Conservation (phyloP, 1,140 invertebrate genomes). For the Papilio xuthus region DNA sequence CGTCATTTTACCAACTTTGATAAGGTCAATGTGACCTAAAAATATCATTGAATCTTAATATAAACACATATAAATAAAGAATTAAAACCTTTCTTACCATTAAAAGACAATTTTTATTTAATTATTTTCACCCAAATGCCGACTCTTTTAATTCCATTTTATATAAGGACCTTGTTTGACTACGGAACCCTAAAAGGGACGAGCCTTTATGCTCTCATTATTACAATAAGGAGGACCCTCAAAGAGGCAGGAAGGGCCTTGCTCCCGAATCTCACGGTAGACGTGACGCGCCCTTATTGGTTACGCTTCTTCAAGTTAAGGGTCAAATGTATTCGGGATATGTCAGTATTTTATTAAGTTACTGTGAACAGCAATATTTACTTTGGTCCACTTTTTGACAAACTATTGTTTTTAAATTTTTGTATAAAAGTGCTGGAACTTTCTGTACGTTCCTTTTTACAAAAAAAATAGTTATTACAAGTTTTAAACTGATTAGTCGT, state of each 20-base stretch:
- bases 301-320: slow-evolving; percentile 4
- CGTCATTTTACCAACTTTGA: no score
- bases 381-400: background rate
- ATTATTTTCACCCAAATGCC: background rate
- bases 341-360: background rate
- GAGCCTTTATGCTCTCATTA: slow-evolving; percentile 1
- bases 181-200: slow-evolving; percentile 1
- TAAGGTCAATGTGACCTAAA: no score
- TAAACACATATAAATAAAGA: no score
- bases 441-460: no score
- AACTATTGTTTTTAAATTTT: no score
- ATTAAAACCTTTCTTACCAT: no score
- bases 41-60: no score
- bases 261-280: background rate
- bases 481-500: no score
- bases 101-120: background rate
- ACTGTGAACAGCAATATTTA: background rate
- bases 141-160: background rate
- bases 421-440: no score
- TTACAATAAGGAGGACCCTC: background rate
- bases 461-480: no score
- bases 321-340: background rate
- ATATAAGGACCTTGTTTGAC: background rate
- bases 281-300: background rate
- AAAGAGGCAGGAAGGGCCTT: slow-evolving; percentile 8